Conservation (phyloP, 92 coral and sea anemone species). For the Epizoanthus illoricatus region DNA sequence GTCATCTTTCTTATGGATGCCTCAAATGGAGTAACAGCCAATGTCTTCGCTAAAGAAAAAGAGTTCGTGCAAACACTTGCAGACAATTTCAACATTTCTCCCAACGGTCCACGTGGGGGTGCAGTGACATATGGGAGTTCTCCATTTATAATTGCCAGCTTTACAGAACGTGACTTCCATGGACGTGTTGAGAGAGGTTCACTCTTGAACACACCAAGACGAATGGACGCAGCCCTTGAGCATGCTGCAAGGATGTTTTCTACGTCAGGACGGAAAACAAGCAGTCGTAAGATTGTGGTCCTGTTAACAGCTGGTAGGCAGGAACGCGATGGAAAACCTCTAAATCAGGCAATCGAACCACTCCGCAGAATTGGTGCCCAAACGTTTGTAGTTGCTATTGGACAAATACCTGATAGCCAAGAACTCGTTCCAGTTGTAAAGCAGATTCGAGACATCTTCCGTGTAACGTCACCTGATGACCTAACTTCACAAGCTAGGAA, state of each 20-base stretch:
- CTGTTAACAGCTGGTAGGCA: constrained; percentile 70
- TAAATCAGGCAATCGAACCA: constrained; percentile 46
- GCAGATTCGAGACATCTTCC: constrained; percentile 51
- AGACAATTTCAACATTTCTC: constrained; percentile 63
- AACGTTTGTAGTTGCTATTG: constrained; percentile 66
- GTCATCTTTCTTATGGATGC: constrained; percentile 83
- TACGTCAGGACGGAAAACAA: constrained; percentile 51
- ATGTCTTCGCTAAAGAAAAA: constrained; percentile 63
- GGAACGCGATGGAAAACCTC: constrained; percentile 9
- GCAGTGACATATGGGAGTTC: constrained; percentile 65
- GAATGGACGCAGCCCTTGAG: constrained; percentile 63
- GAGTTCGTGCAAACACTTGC: constrained; percentile 65
- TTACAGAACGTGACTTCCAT: constrained; percentile 29
- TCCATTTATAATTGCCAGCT: constrained; percentile 54
- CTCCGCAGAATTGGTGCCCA: constrained; percentile 65
- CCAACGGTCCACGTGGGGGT: constrained; percentile 79
- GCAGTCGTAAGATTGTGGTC: constrained; percentile 69
- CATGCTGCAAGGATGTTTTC: constrained; percentile 54
- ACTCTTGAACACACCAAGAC: constrained; percentile 29
- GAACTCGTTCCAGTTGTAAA: constrained; percentile 56
- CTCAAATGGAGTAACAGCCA: constrained; percentile 59
- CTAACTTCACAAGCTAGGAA: constrained; percentile 40
- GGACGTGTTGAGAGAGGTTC: constrained; percentile 14
- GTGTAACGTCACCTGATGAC: constrained; percentile 48
- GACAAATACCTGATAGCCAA: constrained; percentile 49